Evolutionary conservation across 2,797 vertebrate genomes (phyloP), one percentile per base, ranked within the genome.

Genomic region (Jordanella pulchra): DNA sequence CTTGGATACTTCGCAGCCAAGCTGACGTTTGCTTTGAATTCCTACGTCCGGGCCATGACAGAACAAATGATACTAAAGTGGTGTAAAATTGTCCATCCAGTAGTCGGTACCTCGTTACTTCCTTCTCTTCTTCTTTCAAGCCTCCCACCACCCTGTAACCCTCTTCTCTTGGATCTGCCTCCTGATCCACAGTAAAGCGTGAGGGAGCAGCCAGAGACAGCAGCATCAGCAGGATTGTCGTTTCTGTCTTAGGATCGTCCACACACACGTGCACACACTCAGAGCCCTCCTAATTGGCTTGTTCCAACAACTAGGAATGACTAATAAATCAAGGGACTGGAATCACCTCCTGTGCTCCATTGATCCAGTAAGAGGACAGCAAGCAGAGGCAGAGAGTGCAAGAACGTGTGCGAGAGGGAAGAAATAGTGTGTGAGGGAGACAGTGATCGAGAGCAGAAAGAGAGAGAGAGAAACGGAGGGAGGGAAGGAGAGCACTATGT

Each of bases 1-100:
- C 91, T 89, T 50, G 27, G 86, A 76, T 86, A 83, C 74, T 79
- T 86, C 28, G 75, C 77, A 17, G 65, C 81, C 60, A 39, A 76
- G 83, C 89, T 80, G 83, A 75, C 61, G 63, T 85, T 88, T 88
- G 84, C 87, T 69, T 81, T 78, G 83, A 89, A 80, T 80, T 87
- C 86, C 89, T 92, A 93, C 77, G 84, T 84, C 51, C 82, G 90
- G 78, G 79, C 78, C 91, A 91, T 92, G 83, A 83, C 87, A 67
- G 81, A 81, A 79, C 51, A 70, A 79, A 84, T 80, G 82, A 86
- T 53, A 76, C 61, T 50, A 63, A 76, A 79, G 64, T 66, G 76
- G 73, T 27, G 76, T 79, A 44, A 83, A 82, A 81, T 86, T 85
- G 73, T 87, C 79, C 71, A 64, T 67, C 65, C 64, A 48, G 77